Percentiles rank a stretch among this genome's conserved stretches.
Conservation (phyloP, 2,797 vertebrate species). For the Diglossa cyanea region DNA sequence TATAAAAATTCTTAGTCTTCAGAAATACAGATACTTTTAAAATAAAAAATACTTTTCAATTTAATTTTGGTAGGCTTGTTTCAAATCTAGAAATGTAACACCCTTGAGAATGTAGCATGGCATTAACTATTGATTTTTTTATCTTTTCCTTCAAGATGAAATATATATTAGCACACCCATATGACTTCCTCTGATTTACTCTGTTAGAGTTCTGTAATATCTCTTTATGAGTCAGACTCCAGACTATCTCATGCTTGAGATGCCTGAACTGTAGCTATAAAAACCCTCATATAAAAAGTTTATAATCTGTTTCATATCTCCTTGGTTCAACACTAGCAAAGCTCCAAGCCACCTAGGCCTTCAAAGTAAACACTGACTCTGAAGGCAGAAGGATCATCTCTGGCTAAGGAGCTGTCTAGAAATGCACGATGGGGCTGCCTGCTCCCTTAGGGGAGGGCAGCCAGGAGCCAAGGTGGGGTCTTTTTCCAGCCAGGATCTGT, state of each 20-base stretch:
- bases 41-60: background rate
- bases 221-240: background rate
- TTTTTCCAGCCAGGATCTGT: background rate
- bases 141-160: background rate
- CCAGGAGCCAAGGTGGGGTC: background rate
- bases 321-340: background rate
- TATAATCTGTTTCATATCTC: background rate
- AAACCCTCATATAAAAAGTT: background rate
- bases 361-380: background rate
- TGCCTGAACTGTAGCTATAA: background rate
- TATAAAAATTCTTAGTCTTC: background rate
- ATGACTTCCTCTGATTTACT: background rate
- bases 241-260: background rate
- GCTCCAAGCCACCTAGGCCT: background rate
- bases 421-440: background rate
- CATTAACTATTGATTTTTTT: background rate
- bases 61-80: background rate
- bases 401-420: background rate
- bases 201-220: background rate
- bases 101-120: background rate
- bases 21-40: background rate
- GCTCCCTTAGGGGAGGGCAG: fast-evolving
- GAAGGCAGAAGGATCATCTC: background rate
- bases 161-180: background rate
- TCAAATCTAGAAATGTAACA: background rate